These are phyloP conservation scores for Chelonus insularis DNA, from an alignment of 1,140 invertebrate genomes.

Conservation along the genomic window DNA sequence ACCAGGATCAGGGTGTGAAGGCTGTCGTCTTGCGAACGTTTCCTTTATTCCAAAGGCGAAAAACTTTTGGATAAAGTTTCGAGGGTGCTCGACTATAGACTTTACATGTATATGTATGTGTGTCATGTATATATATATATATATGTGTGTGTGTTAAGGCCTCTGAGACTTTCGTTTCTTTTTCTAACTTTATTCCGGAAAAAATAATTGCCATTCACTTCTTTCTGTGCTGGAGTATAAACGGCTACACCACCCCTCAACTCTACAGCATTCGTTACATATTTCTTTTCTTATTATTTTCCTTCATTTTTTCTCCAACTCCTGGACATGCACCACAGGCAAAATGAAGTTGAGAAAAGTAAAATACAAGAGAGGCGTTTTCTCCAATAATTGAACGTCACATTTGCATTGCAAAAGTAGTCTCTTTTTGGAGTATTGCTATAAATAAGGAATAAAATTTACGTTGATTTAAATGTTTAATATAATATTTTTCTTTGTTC, in stretches of 20 bases:
- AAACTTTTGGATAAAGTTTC: slow-evolving; percentile 10
- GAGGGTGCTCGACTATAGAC: too few relatives aligned
- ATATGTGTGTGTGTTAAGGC: background rate
- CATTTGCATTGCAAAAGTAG: slow-evolving; percentile 14
- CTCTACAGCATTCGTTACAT: slow-evolving; percentile 9
- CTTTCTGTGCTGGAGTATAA: background rate
- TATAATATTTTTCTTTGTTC: too few relatives aligned
- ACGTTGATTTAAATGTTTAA: background rate
- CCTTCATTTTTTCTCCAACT: background rate
- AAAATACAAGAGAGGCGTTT: slow-evolving; percentile 4
- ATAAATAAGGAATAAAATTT: background rate
- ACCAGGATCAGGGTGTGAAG: background rate
- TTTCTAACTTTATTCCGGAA: background rate
- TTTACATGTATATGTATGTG: too few relatives aligned
- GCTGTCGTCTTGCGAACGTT: background rate
- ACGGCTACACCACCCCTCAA: background rate
- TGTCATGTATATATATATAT: too few relatives aligned
- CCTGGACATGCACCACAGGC: background rate
- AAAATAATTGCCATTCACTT: slow-evolving; percentile 28
- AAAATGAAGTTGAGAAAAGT: background rate
- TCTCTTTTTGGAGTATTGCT: slow-evolving; percentile 6
- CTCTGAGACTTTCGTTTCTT: background rate
- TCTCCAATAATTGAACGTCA: slow-evolving; percentile 16
- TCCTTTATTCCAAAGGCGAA: background rate
- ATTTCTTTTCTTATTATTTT: slow-evolving; percentile 15